These are phyloP conservation scores for chimpanzee (Pan troglodytes) DNA, from an alignment of 2,113 vertebrate genomes.

Conservation along the genomic window DNA sequence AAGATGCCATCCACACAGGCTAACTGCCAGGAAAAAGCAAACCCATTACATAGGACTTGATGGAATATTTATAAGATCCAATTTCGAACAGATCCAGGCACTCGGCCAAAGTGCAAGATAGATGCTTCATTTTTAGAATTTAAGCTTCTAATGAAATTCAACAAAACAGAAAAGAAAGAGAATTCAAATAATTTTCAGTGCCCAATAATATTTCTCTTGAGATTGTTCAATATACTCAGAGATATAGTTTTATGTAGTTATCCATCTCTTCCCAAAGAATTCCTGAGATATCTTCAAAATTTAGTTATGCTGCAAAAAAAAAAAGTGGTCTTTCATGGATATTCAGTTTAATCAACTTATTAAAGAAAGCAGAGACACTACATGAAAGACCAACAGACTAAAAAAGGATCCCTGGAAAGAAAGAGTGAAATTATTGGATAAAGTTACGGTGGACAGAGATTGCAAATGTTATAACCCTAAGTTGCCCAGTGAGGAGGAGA, in stretches of 20 bases:
- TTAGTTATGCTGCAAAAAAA: background rate
- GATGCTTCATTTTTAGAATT: conserved; percentile 22
- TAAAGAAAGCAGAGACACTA: background rate
- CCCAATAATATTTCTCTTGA: background rate
- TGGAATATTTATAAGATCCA: conserved; percentile 83
- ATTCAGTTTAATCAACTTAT: background rate
- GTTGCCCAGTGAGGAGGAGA: fast-evolving
- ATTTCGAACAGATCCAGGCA: conserved; percentile 80
- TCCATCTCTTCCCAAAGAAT: background rate
- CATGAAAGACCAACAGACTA: background rate
- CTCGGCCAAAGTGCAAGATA: conserved; percentile 77
- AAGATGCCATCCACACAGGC: conserved; percentile 59
- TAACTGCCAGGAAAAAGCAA: conserved; percentile 72
- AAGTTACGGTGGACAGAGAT: background rate
- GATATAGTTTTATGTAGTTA: background rate
- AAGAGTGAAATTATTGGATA: background rate
- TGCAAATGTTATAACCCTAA: fast-evolving
- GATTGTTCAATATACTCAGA: background rate
- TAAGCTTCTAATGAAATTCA: conserved; percentile 75
- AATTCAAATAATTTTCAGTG: background rate
- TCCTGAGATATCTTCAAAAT: background rate
- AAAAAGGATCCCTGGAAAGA: background rate
- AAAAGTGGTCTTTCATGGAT: background rate
- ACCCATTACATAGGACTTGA: conserved; percentile 77
- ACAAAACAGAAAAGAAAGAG: conserved; percentile 59